Base-by-base conservation (phyloP, 2,888 invertebrate species). In the Smittia aterrima region DNA sequence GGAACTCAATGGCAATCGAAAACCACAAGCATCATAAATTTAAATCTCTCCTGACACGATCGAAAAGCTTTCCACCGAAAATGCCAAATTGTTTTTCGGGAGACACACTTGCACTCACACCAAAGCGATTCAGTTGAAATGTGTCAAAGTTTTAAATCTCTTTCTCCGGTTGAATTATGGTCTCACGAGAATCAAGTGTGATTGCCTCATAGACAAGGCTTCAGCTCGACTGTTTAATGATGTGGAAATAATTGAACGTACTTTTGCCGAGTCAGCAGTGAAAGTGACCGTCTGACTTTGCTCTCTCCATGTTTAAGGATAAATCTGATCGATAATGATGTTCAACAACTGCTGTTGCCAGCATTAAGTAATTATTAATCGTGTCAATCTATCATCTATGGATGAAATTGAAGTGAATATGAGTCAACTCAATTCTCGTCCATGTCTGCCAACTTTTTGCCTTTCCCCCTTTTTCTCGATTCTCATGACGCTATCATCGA, bases 301-400 rank as follows among this genome's bases (percentile, higher is more conserved):
- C 2, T 47, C 2, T 13, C 11, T 47, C 47, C n/a, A 47, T 47
- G 47, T n/a, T 2, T 11, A 2, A 6, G 13, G n/a, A 47, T 6
- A 47, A 13, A 47, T 47, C 47, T 16, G 47, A 16, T 47, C 11
- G 64, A 58, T 58, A 58, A 58, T 58, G 22, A 58, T 64, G 27
- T 27, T 25, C 64, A 24, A 24, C 64, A 27, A 27, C 64, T 27
- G 25, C 9, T 6, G 64, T 27, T 27, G n/a, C 62, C 11, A 27
- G 16, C 32, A 72, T 40, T 40, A 38, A 22, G 72, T 62, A 58
- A 72, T 72, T 72, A 72, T 72, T 72, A 72, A 72, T 72, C 18
- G 16, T 62, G 72, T 62, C 72, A 72, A 72, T 72, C 54, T 72
- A 32, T 62, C 62, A 72, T 72, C 25, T 6, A 47, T n/a, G 47